phyloP scores from a whole-genome alignment of 1,140 invertebrate genomes.

The Drosophila carrolli region DNA sequence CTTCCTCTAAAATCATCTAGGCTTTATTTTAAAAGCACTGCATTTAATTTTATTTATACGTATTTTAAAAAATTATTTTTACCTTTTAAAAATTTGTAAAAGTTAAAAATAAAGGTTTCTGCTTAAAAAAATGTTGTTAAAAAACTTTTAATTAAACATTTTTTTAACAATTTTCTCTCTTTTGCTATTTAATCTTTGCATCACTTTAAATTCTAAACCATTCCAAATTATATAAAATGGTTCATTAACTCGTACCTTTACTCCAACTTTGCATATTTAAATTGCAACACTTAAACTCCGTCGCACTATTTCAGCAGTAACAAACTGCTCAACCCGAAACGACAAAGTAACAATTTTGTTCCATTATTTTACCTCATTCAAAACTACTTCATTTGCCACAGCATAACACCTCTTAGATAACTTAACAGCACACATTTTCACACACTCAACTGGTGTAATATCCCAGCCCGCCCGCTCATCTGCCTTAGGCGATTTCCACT shows the following conservation, averaged over 20 bases:
- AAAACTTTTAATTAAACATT: no score
- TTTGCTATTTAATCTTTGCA: no score
- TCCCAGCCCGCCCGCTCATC: conserved; percentile 16
- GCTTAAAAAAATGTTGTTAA: no score
- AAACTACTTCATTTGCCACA: conserved; percentile 18
- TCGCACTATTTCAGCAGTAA: neutral
- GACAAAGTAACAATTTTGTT: conserved; percentile 6
- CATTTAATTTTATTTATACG: no score
- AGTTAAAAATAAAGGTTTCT: no score
- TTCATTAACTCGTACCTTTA: neutral
- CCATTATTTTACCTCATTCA: conserved; percentile 18
- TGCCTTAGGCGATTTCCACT: conserved; percentile 32
- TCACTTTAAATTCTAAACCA: neutral
- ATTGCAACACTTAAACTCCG: neutral
- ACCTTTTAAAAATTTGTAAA: no score
- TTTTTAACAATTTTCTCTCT: no score
- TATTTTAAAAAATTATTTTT: no score
- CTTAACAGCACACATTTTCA: conserved; percentile 21
- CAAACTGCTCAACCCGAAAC: neutral
- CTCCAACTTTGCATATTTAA: neutral
- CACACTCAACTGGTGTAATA: conserved; percentile 32
- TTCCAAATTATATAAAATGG: neutral
- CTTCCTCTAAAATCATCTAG: no score
- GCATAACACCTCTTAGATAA: conserved; percentile 1
- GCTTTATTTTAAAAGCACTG: no score